These are phyloP conservation scores for human DNA, from an alignment of 2,113 vertebrate genomes.

Conservation along the genomic window DNA sequence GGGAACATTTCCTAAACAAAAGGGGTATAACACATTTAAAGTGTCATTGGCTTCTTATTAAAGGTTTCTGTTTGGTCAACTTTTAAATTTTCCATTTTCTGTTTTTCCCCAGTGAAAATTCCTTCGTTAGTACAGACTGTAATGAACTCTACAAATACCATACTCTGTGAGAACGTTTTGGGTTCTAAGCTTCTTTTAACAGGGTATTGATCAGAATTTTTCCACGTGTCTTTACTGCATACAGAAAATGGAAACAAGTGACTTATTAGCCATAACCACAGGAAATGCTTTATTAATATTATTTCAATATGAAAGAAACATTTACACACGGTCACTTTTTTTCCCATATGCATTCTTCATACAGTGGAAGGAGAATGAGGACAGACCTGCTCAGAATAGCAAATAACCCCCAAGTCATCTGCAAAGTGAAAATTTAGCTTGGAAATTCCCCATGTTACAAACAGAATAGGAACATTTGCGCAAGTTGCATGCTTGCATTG, in stretches of 20 bases:
- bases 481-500: neutral
- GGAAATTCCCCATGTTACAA: neutral
- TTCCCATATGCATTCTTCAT: neutral
- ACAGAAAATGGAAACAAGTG: neutral
- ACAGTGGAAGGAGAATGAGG: neutral
- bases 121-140: neutral
- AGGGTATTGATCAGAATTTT: neutral
- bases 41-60: neutral
- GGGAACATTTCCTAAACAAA: neutral
- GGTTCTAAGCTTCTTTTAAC: neutral
- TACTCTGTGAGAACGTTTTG: neutral
- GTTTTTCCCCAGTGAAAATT: neutral
- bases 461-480: neutral
- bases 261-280: neutral
- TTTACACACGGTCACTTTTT: neutral
- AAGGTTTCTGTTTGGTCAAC: neutral
- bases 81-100: neutral
- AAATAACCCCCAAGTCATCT: neutral
- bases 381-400: neutral
- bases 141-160: neutral
- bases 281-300: neutral
- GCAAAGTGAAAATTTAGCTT: neutral
- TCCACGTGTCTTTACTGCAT: neutral
- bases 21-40: neutral
- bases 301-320: conserved; percentile 5